Conservation (phyloP, 2,113 vertebrate species). For the Sialia sialis region DNA sequence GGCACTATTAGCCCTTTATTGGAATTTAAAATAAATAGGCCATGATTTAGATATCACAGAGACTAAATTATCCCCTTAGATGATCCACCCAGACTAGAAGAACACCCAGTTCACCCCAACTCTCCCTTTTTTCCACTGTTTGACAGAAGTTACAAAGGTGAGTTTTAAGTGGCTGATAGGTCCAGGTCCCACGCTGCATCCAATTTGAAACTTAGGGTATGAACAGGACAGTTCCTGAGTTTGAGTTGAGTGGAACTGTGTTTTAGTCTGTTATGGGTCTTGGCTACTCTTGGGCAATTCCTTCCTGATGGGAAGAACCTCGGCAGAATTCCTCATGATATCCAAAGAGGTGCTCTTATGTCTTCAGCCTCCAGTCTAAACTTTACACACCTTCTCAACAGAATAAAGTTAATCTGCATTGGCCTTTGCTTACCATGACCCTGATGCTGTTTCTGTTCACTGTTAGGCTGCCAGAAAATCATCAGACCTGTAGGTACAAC, state of each 20-base stretch:
- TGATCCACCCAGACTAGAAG: not conserved
- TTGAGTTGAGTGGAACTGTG: not conserved
- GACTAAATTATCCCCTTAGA: not conserved
- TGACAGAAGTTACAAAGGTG: not conserved
- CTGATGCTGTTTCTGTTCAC: not conserved
- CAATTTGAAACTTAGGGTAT: not conserved
- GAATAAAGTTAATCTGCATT: not conserved
- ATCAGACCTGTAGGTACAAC: not conserved
- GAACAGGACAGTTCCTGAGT: not conserved
- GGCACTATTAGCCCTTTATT: slow-evolving; percentile 7
- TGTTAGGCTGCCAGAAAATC: not conserved
- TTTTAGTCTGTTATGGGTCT: not conserved
- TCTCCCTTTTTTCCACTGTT: not conserved
- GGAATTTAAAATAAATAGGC: slow-evolving; percentile 41
- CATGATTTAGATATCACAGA: slow-evolving; percentile 2
- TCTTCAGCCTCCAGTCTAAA: not conserved
- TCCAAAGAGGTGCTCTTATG: not conserved
- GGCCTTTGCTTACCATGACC: not conserved
- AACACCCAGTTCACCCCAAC: not conserved
- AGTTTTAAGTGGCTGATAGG: not conserved
- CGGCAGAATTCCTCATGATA: not conserved
- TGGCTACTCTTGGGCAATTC: not conserved
- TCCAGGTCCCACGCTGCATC: not conserved
- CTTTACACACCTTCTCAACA: not conserved
- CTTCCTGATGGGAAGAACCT: not conserved